Conservation (phyloP, 1,140 invertebrate genomes). For the Portunus trituberculatus region DNA sequence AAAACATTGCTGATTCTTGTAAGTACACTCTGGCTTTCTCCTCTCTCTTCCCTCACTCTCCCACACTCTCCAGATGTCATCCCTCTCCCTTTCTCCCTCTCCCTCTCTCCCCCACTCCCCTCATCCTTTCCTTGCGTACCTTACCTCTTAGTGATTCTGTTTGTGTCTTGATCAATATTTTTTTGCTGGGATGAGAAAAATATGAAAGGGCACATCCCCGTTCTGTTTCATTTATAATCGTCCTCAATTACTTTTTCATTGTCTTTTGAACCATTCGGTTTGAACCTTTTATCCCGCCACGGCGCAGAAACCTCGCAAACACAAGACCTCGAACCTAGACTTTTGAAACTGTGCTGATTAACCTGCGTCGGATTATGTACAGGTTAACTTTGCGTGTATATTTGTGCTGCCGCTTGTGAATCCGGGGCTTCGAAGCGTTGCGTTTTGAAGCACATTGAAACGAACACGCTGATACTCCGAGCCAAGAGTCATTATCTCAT, state of each 20-base stretch:
- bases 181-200: not conserved
- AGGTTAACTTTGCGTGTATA: not conserved
- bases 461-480: not conserved
- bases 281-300: not conserved
- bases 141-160: not conserved
- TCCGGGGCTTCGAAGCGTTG: too few relatives aligned
- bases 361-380: not conserved
- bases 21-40: not conserved
- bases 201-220: not conserved
- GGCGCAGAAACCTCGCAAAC: not conserved
- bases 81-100: not conserved
- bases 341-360: not conserved
- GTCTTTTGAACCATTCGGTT: constrained; percentile 1
- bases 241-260: constrained; percentile 31
- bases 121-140: not conserved
- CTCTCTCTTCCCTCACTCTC: constrained; percentile 15
- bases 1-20: not conserved
- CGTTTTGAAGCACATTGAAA: not conserved
- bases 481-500: not conserved
- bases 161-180: constrained; percentile 12
- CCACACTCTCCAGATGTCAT: not conserved
- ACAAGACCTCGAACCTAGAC: not conserved
- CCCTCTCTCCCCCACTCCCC: not conserved
- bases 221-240: not conserved
- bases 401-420: not conserved